phyloP scores from a whole-genome alignment of 2,888 invertebrate genomes.

The Alentia gelatinosa region DNA sequence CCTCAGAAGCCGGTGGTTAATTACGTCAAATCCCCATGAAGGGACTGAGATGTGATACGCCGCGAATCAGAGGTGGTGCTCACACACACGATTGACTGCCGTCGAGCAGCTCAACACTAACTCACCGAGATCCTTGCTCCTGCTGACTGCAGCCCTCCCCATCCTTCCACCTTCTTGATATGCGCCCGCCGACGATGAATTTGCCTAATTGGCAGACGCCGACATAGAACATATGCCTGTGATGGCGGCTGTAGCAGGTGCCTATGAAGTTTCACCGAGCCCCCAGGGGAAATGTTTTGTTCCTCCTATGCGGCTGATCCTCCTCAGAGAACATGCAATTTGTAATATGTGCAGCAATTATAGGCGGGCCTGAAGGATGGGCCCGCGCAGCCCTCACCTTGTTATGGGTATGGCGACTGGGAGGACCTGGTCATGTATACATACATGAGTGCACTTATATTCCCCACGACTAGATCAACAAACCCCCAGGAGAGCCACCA shows the following conservation, averaged over 20 bases:
- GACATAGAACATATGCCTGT: conserved; percentile 42
- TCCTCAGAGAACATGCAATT: conserved; percentile 22
- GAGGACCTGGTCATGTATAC: background rate
- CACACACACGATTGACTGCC: background rate
- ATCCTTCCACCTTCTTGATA: background rate
- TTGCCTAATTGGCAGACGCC: conserved; percentile 1
- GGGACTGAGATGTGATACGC: conserved; percentile 7
- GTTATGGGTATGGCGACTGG: background rate
- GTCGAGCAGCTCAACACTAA: background rate
- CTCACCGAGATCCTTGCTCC: no score
- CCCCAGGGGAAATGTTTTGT: background rate
- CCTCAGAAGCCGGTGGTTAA: background rate
- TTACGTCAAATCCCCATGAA: conserved; percentile 1
- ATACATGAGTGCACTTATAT: background rate
- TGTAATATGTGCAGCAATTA: conserved; percentile 33
- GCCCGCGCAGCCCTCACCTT: background rate
- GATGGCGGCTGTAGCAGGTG: background rate
- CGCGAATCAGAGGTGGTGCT: background rate
- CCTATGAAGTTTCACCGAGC: background rate
- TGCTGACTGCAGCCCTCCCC: background rate
- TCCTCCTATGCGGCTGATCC: background rate
- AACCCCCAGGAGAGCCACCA: background rate
- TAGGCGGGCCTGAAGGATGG: background rate
- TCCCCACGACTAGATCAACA: background rate
- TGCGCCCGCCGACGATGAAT: conserved; percentile 8